Conservation (phyloP, 64 coral and sea anemone species). For the Acropora tenuis region DNA sequence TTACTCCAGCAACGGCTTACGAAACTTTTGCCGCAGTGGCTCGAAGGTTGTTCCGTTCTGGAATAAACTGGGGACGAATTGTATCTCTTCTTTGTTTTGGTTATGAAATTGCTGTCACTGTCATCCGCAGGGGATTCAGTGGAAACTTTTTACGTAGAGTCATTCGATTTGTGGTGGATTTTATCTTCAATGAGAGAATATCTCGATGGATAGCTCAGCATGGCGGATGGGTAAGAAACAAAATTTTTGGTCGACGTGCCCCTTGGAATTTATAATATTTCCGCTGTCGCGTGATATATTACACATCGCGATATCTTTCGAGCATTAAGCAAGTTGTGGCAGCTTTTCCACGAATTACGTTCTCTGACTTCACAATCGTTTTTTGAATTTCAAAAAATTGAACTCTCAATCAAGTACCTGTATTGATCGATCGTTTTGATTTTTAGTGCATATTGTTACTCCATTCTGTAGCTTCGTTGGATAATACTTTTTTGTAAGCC, state of each 20-base stretch:
- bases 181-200: slow-evolving; percentile 95
- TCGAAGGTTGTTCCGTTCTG: slow-evolving; percentile 87
- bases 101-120: slow-evolving; percentile 90
- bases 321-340: neutral
- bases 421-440: neutral
- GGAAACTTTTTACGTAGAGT: slow-evolving; percentile 96
- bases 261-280: neutral
- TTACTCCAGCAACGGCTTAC: slow-evolving; percentile 88
- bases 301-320: neutral
- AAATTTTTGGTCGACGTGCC: neutral
- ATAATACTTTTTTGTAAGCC: too few relatives aligned
- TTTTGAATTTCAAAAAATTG: neutral
- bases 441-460: too few relatives aligned
- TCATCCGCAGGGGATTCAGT: slow-evolving; percentile 90
- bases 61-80: slow-evolving; percentile 94
- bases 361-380: neutral
- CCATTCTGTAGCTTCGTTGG: too few relatives aligned
- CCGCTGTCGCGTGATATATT: neutral
- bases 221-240: slow-evolving; percentile 85
- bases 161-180: slow-evolving; percentile 92
- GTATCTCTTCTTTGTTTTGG: slow-evolving; percentile 95
- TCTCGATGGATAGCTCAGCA: slow-evolving; percentile 88
- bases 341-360: neutral
- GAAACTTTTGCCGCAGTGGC: slow-evolving; percentile 92
- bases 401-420: too few relatives aligned